Base-by-base conservation (phyloP, 2,113 vertebrate species). In the Piaya cayana region DNA sequence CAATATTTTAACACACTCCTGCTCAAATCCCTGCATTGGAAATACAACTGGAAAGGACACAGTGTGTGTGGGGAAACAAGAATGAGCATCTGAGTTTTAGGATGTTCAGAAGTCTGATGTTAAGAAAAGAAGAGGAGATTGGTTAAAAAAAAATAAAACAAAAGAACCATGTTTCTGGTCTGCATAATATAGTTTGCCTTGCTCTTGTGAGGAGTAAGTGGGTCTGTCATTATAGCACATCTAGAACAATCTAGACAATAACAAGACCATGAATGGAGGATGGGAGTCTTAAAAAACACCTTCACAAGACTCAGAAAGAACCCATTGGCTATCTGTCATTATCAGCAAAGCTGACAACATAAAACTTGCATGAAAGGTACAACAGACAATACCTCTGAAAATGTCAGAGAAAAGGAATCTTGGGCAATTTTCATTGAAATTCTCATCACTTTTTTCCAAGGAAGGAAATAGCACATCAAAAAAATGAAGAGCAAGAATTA, bases 1-100 rank as follows among this genome's bases (percentile, higher is more conserved):
- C 3, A 68, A 25, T n/a, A 39, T 50, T 95, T 80, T 45, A 87
- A 67, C 17, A 79, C 3, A 2, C 36, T 68, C 7, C 52, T 67
- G 30, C 22, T 34, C 10, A 49, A 83, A 87, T 75, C 17, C 10
- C 12, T 58, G 18, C 34, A 29, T 76, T 71, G 49, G 23, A 92
- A 90, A 70, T 11, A 86, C 14, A 86, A 80, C 19, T 65, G 32
- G n/a, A 71, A 92, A 82, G 11, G 21, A 81, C 10, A 84, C 45
- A 4, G 6, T 1, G 0, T 21, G 4, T 16, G 30, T 3, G 32
- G 5, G 17, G 12, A 39, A 92, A 86, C 3, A 68, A 69, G 49
- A 90, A 92, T 9, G 16, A 76, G 15, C 5, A 9, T 20, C 52
- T 21, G 37, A 82, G 43, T 26, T 88, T 64, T 34, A 62, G 59